phyloP scores from a whole-genome alignment of 2,113 vertebrate genomes.

The Entomyzon cyanotis region DNA sequence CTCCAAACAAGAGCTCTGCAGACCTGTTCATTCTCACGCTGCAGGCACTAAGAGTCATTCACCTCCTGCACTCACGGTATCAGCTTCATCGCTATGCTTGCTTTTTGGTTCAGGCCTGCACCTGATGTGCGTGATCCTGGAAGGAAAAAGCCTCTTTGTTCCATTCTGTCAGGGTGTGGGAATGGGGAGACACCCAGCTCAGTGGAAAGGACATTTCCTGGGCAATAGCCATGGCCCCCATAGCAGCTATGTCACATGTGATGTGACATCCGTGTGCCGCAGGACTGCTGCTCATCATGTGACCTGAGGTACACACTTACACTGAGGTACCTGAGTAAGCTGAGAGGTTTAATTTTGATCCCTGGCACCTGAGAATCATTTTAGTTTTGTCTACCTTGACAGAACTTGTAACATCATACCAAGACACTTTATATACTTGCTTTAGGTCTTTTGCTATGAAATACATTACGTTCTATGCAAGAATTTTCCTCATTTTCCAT shows the following conservation, averaged over 20 bases:
- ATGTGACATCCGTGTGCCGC: not conserved
- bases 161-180: slow-evolving; percentile 56
- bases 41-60: not conserved
- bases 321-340: not conserved
- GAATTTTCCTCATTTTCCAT: not conserved
- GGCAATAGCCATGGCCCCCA: slow-evolving; percentile 21
- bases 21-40: not conserved
- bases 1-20: not conserved
- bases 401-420: not conserved
- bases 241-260: not conserved
- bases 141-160: slow-evolving; percentile 58
- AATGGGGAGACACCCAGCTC: slow-evolving; percentile 55
- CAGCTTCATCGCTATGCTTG: slow-evolving; percentile 15
- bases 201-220: slow-evolving; percentile 58
- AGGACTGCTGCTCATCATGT: not conserved
- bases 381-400: not conserved
- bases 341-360: not conserved
- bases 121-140: slow-evolving; percentile 5
- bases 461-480: not conserved
- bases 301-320: not conserved
- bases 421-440: not conserved
- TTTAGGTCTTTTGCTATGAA: not conserved
- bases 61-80: not conserved
- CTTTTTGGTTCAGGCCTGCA: slow-evolving; percentile 13
- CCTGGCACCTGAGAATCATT: not conserved